Conservation (phyloP, 2,113 vertebrate species). For the Tamias sibiricus region DNA sequence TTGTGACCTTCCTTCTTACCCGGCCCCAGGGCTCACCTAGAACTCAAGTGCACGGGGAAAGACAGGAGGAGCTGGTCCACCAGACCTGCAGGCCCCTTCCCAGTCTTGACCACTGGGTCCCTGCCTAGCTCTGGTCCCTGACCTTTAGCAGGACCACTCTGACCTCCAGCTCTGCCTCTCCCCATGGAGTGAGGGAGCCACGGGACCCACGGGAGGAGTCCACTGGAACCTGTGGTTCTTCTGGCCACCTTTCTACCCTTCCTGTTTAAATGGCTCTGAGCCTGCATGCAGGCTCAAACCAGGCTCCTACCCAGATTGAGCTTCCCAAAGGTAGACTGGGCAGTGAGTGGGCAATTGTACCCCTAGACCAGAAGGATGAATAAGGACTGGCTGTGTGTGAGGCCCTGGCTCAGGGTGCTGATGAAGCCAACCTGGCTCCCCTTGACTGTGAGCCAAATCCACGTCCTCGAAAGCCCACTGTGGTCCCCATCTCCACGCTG, state of each 20-base stretch:
- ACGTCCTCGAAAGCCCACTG: not conserved
- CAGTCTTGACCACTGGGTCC: not conserved
- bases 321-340: not conserved
- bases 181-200: not conserved
- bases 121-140: not conserved
- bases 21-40: not conserved
- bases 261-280: no score
- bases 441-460: not conserved
- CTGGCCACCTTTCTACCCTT: not conserved
- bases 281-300: not conserved
- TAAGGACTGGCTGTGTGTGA: not conserved
- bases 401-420: not conserved
- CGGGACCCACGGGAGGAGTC: not conserved
- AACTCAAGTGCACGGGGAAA: not conserved
- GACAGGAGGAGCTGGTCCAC: not conserved
- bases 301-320: not conserved
- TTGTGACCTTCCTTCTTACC: not conserved
- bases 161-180: not conserved
- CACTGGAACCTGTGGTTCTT: not conserved
- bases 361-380: not conserved
- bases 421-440: not conserved
- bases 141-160: not conserved
- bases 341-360: not conserved
- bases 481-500: not conserved
- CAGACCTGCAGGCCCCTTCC: not conserved